Conservation (phyloP, 2,113 vertebrate genomes). For the Clupea harengus region DNA sequence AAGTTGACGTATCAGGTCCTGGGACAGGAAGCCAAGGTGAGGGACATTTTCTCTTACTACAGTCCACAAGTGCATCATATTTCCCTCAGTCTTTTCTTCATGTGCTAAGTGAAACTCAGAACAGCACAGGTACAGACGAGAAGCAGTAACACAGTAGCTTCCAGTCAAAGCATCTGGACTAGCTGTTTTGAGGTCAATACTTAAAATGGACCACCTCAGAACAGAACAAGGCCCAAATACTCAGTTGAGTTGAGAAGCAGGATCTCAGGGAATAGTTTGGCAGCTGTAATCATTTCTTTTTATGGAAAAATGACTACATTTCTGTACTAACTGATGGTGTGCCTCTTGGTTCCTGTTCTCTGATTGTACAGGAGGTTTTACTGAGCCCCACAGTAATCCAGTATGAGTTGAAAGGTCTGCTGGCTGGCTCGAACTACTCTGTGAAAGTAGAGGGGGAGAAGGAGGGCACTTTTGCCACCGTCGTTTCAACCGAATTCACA, state of each 20-base stretch:
- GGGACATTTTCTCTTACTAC: background rate
- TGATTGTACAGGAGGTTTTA: constrained; percentile 70
- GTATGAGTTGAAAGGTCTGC: constrained; percentile 72
- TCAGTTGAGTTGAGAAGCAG: background rate
- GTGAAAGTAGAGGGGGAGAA: constrained; percentile 75
- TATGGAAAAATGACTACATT: background rate
- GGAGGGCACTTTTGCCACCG: constrained; percentile 58
- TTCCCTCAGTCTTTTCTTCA: no score
- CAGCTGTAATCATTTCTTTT: background rate
- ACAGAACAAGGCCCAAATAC: background rate
- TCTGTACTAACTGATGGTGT: background rate
- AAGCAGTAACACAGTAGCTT: background rate
- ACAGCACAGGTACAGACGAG: no score
- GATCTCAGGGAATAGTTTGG: background rate
- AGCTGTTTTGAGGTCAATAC: background rate
- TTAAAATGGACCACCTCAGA: background rate
- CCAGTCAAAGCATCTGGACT: background rate
- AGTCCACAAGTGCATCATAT: no score
- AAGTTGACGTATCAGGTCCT: constrained; percentile 71
- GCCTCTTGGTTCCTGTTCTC: background rate
- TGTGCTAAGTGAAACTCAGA: no score
- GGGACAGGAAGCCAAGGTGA: constrained; percentile 70
- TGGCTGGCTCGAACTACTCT: constrained; percentile 72
- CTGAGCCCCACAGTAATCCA: constrained; percentile 69
- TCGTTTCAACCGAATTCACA: constrained; percentile 75